phyloP scores from a whole-genome alignment of 2,113 vertebrate species.

The Zosterops hypoxanthus region DNA sequence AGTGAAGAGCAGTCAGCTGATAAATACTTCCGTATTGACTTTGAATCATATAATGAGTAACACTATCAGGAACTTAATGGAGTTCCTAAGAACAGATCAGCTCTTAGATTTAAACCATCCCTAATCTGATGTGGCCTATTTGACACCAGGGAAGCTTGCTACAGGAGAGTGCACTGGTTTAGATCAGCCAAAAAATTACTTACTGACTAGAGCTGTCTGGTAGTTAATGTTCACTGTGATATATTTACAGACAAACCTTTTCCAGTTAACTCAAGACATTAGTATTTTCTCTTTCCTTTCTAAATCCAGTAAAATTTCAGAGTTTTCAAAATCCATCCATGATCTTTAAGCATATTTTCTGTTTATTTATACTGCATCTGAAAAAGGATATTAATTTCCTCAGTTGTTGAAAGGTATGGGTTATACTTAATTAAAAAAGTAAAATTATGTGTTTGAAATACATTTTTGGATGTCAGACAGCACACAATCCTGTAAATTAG shows the following conservation, averaged over 20 bases:
- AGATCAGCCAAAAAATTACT: background rate
- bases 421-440: background rate
- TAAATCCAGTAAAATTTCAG: background rate
- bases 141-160: background rate
- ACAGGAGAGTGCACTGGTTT: background rate
- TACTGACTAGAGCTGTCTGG: background rate
- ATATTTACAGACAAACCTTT: background rate
- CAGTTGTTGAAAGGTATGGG: background rate
- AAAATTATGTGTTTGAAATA: background rate
- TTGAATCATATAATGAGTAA: background rate
- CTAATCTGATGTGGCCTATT: background rate
- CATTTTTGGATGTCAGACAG: background rate
- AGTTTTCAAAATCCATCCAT: background rate
- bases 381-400: background rate
- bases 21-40: background rate
- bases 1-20: constrained; percentile 1
- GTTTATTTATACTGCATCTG: background rate
- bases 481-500: background rate
- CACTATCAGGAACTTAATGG: background rate
- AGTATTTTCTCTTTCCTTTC: background rate
- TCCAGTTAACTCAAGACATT: background rate
- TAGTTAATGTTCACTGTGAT: background rate
- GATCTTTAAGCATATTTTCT: background rate
- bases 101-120: background rate
- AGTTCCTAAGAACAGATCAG: background rate